phyloP scores from a whole-genome alignment of 2,797 vertebrate species.

The Cyprinella venusta region DNA sequence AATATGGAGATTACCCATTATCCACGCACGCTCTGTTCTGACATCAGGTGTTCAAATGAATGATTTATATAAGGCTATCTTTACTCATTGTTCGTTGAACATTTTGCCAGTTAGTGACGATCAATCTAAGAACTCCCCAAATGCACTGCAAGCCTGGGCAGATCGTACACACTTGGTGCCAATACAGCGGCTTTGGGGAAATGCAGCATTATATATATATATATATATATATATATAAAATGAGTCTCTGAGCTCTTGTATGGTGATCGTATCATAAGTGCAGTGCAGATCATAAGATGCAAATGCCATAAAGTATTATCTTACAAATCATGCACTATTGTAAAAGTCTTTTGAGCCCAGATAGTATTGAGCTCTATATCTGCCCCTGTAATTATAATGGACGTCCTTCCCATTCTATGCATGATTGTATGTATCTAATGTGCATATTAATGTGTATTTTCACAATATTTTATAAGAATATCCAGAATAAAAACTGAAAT shows the following conservation, averaged over 20 bases:
- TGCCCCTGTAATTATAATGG: too few relatives aligned
- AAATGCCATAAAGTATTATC: not conserved
- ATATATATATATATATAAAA: not conserved
- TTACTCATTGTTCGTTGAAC: not conserved
- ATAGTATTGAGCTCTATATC: too few relatives aligned
- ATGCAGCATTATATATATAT: not conserved
- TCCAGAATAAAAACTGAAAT: too few relatives aligned
- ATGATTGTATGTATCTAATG: too few relatives aligned
- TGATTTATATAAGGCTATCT: not conserved
- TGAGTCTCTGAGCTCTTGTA: not conserved
- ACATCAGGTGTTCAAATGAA: conserved; percentile 7
- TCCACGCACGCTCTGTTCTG: not conserved
- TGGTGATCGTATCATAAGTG: not conserved
- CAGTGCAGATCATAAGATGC: not conserved
- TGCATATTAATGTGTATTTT: too few relatives aligned
- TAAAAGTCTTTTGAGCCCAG: not conserved
- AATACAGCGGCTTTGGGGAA: not conserved
- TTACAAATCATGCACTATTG: not conserved
- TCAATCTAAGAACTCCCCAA: not conserved
- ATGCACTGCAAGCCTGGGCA: not conserved
- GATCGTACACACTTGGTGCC: not conserved
- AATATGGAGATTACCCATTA: not conserved
- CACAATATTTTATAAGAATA: too few relatives aligned
- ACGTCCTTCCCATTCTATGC: too few relatives aligned
- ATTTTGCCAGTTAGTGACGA: not conserved